Base-by-base conservation (phyloP, 2,113 vertebrate species). In the Crotalus helleri region DNA sequence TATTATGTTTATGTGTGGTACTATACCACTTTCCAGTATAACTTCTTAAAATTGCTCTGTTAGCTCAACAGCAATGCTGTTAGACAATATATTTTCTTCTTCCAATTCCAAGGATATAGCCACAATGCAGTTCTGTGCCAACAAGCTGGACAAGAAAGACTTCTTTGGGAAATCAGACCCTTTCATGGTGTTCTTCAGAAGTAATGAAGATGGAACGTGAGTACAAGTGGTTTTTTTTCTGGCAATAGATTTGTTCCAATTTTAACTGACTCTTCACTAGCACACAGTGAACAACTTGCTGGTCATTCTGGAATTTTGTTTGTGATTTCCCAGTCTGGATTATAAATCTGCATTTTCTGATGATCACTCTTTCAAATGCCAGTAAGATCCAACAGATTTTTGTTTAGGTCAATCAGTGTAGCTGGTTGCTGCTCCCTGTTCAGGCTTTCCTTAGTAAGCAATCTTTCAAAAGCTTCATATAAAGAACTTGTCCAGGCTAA, bases 71-170 rank as follows among this genome's bases (percentile, higher is more conserved):
- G 44, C 13, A 19, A 53, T 86, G 44, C 23, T 64, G 54, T 23
- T 86, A n/a, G 9, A 69, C 59, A 19, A 85, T 85, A 29, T 26
- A 17, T 93, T 64, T 93, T 92, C 51, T 87, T 81, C 17, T 93
- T 58, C 90, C 87, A 59, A 33, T 39, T 90, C 85, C 92, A 96
- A 99, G 98, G 98, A 99, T 91, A 98, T 98, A 0, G 98, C 98
- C 93, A 99, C 98, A 0, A 98, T 98, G 98, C 98, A 99, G 97
- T 99, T 99, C 95, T 99, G 98, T 94, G 98, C 98, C 97, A 99
- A 99, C 97, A 99, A 99, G 93, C 97, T 99, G 97, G 98, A 99
- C 97, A 99, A 99, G 97, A 99, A 99, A 93, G 98, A 99, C 92
- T 99, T 99, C 96, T 99, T 99, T 51, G 98, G 98, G 90, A 99